These are phyloP conservation scores for Rhinoderma darwinii DNA, from an alignment of 2,113 vertebrate species.

Conservation along the genomic window DNA sequence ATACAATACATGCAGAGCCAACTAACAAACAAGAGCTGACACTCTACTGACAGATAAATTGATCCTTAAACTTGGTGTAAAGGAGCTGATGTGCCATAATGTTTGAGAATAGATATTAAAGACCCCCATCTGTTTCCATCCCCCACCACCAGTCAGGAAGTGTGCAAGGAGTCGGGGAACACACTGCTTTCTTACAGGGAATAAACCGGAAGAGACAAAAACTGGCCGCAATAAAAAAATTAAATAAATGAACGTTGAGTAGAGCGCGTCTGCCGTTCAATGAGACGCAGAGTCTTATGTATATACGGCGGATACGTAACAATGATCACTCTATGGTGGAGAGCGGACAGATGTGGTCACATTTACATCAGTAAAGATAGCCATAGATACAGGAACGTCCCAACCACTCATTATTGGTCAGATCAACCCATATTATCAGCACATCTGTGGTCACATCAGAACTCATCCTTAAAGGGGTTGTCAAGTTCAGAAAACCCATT, in stretches of 20 bases:
- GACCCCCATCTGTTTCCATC: conserved; percentile 35
- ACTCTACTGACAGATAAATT: conserved; percentile 5
- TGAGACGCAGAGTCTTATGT: not conserved
- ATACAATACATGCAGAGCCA: not conserved
- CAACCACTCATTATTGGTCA: no score
- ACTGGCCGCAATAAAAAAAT: not conserved
- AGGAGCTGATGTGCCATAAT: conserved; percentile 24
- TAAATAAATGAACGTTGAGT: not conserved
- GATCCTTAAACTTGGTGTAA: not conserved
- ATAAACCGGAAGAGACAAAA: conserved; percentile 25
- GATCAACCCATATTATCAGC: no score
- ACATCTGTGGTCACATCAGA: no score
- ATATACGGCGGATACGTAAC: not conserved
- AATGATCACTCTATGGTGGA: no score
- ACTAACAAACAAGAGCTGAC: not conserved
- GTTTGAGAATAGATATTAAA: conserved; percentile 44
- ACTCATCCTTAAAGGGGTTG: no score
- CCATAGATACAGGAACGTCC: not conserved
- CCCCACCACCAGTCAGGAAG: not conserved
- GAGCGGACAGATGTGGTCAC: not conserved
- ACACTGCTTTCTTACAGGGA: not conserved
- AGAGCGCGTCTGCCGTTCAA: not conserved
- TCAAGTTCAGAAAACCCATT: no score
- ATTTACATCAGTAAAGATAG: not conserved
- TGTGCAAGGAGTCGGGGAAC: not conserved